Evolutionary conservation across 1,140 invertebrate genomes (phyloP).

Genomic region (Telenomus remus): DNA sequence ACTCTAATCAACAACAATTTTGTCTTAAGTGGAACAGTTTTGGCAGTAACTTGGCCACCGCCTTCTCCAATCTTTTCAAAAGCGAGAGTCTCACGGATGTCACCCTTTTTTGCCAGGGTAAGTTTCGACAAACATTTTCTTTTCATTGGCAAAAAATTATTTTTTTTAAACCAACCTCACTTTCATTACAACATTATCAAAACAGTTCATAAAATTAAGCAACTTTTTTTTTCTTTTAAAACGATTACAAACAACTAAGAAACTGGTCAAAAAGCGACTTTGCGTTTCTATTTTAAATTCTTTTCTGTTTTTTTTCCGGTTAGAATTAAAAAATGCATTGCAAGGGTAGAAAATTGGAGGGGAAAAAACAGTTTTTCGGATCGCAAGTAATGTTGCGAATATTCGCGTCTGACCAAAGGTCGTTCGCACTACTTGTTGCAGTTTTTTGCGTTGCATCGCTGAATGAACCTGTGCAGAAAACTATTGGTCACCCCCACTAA

Average conservation of each 20-base stretch:
- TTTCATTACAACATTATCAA: no score
- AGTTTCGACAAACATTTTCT: slow-evolving; percentile 64
- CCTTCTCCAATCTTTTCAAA: slow-evolving; percentile 91
- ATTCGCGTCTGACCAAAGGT: slow-evolving; percentile 30
- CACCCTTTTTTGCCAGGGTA: slow-evolving; percentile 92
- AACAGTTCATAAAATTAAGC: no score
- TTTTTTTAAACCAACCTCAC: no score
- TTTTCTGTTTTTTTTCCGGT: no score
- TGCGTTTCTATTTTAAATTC: no score
- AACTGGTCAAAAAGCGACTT: no score
- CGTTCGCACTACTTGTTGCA: slow-evolving; percentile 44
- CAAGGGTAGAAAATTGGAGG: no score
- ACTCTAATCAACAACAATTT: slow-evolving; percentile 91
- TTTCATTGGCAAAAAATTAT: no score
- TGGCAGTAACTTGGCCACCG: slow-evolving; percentile 89
- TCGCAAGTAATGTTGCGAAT: slow-evolving; percentile 32
- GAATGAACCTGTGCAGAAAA: slow-evolving; percentile 53
- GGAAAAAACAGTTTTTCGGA: no score
- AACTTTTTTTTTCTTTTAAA: no score
- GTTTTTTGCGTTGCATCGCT: slow-evolving; percentile 41
- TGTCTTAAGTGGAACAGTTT: slow-evolving; percentile 95
- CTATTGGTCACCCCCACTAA: slow-evolving; percentile 49
- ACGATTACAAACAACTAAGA: no score
- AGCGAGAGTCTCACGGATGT: slow-evolving; percentile 92
- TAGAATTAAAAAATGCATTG: no score